Conservation (phyloP, 2,113 vertebrate species). For the Calidris pugnax region DNA sequence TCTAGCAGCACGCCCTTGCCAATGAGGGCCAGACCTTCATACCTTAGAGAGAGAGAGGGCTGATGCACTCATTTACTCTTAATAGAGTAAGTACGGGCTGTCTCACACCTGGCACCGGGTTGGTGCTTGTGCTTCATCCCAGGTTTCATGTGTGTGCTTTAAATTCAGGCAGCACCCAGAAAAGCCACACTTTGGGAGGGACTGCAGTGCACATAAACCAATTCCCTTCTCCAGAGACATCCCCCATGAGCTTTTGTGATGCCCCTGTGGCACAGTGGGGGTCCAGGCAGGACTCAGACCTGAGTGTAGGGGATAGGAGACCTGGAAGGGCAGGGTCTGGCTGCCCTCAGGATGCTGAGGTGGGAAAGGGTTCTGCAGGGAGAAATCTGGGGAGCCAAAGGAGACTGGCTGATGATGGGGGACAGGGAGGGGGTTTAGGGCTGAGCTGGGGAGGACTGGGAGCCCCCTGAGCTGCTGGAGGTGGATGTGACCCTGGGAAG, state of each 20-base stretch:
- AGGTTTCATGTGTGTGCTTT: accelerated
- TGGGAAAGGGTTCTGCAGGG: neutral
- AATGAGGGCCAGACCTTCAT: neutral
- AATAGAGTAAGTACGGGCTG: accelerated
- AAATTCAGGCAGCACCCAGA: neutral
- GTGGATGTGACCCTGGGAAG: neutral
- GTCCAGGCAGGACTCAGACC: neutral
- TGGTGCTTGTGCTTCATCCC: too few relatives aligned
- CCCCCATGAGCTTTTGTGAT: accelerated
- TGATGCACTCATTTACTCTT: accelerated
- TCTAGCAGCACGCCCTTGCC: accelerated
- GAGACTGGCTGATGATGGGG: neutral
- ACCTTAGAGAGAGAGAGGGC: neutral
- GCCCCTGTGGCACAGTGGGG: neutral
- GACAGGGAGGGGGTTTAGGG: neutral
- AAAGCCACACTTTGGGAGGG: neutral
- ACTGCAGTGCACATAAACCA: neutral
- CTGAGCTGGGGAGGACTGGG: neutral
- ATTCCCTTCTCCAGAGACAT: neutral
- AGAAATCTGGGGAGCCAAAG: neutral
- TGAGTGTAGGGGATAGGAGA: accelerated
- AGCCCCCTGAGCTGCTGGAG: neutral
- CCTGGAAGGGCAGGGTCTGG: neutral
- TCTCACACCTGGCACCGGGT: accelerated
- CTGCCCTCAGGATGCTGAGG: neutral